Evolutionary conservation across 2,888 invertebrate genomes (phyloP), one percentile per base, ranked within the genome.

Genomic region (Melieria omissa): DNA sequence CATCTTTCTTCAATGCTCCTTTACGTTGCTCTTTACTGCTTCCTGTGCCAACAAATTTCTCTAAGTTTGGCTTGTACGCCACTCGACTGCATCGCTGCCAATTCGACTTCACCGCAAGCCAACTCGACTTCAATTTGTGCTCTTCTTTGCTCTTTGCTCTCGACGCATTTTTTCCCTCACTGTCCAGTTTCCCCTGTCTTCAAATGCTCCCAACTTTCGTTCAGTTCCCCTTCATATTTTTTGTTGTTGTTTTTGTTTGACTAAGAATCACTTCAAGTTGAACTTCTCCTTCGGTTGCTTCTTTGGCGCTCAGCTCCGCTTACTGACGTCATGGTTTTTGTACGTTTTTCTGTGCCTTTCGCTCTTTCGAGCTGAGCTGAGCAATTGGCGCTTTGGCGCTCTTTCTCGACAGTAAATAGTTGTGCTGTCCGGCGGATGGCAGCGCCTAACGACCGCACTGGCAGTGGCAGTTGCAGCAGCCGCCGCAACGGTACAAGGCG

Each of bases 191-290:
- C 29, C 29, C 29, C 29, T 29, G 29, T 29, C 29, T 29, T 29
- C 29, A 29, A 29, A 29, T 29, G 29, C 29, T 67, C 67, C 49
- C 49, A n/a, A 67, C 60, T 52, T 60, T 67, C 67, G 67, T 67
- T 67, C 49, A 67, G 67, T 67, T 67, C 61, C 61, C 60, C 67
- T 61, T 52, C 52, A 60, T 61, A 58, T 58, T 47, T 5, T n/a
- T 5, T 8, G 14, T 47, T 12, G 0, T 47, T 14, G 14, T 60
- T 67, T 6, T 52, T 67, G 12, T 61, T 64, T 4, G 41, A 29
- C 47, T 6, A 9, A 29, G 29, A 29, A 29, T 29, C 29, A 29
- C 29, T 29, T 29, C 29, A 29, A 29, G 29, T 29, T 29, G 10
- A 14, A 52, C 42, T 67, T 67, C 67, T 67, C 60, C 67, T 52